A percentile compares a stretch with the other conserved stretches of the same genome.
These are phyloP conservation scores for Mycalesis mineus DNA, from an alignment of 2,888 invertebrate species.

Conservation along the genomic window DNA sequence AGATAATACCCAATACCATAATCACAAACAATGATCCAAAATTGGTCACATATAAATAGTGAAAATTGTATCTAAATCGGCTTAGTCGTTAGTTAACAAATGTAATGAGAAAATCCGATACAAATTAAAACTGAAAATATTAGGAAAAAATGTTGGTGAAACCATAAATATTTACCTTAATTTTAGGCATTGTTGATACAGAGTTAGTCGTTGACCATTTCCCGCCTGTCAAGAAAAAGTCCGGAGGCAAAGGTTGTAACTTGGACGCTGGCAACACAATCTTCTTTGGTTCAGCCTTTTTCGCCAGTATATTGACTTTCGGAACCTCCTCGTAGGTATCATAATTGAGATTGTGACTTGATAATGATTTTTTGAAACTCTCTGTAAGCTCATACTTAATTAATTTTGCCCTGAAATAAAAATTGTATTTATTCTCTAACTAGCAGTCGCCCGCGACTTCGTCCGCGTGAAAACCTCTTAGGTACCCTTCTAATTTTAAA, in stretches of 20 bases:
- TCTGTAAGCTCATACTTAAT: constrained; percentile 41
- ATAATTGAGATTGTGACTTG: constrained; percentile 37
- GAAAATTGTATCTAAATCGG: too few species aligned
- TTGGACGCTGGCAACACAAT: constrained; percentile 64
- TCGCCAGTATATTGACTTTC: constrained; percentile 7
- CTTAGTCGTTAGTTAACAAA: too few species aligned
- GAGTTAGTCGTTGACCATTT: background rate
- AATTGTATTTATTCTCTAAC: background rate
- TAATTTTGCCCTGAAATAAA: constrained; percentile 46
- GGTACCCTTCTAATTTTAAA: too few species aligned
- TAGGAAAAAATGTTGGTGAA: too few species aligned
- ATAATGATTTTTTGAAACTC: constrained; percentile 42
- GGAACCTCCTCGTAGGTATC: constrained; percentile 32
- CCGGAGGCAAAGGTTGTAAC: constrained; percentile 58
- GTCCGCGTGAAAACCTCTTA: too few species aligned
- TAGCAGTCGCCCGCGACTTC: too few species aligned
- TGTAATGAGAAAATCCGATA: too few species aligned
- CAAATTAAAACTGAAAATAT: too few species aligned
- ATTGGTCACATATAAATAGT: too few species aligned
- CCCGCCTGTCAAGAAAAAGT: constrained; percentile 35
- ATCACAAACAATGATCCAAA: too few species aligned
- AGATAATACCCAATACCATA: too few species aligned
- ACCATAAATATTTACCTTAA: constrained; percentile 16
- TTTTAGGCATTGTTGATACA: constrained; percentile 2
- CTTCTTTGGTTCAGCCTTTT: constrained; percentile 34